phyloP scores from a whole-genome alignment of 2,113 vertebrate species.

The Dissostichus mawsoni region DNA sequence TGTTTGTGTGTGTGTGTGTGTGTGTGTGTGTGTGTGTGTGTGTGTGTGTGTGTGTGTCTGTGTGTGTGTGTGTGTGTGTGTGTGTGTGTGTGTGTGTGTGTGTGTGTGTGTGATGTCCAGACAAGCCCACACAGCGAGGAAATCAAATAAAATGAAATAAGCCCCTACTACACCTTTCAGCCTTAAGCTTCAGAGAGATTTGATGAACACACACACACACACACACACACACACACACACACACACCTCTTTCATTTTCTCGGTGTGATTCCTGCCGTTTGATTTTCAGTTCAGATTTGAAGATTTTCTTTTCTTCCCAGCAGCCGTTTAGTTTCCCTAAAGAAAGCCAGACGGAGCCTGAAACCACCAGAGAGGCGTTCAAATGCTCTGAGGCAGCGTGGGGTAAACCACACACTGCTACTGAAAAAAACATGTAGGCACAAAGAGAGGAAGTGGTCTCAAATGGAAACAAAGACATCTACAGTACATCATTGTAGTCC shows the following conservation, averaged over 20 bases:
- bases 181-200: not conserved
- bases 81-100: no score
- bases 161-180: conserved; percentile 9
- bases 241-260: conserved; percentile 24
- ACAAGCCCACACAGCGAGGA: not conserved
- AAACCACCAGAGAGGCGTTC: conserved; percentile 23
- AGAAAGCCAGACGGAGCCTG: conserved; percentile 13
- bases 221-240: conserved; percentile 16
- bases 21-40: no score
- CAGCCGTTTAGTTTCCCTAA: conserved; percentile 27
- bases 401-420: not conserved
- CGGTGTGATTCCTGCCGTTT: conserved; percentile 29
- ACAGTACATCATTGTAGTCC: no score
- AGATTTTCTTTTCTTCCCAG: not conserved
- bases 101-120: conserved; percentile 1
- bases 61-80: no score
- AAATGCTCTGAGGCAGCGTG: conserved; percentile 5
- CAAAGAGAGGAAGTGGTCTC: no score
- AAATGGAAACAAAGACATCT: no score
- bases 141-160: conserved; percentile 24
- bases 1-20: no score
- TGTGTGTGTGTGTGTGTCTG: no score
- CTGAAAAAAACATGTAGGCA: not conserved
- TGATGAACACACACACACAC: conserved; percentile 1
- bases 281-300: conserved; percentile 16